These are phyloP conservation scores for Anthopleura xanthogrammica DNA, from an alignment of 92 coral and sea anemone genomes.

Conservation along the genomic window DNA sequence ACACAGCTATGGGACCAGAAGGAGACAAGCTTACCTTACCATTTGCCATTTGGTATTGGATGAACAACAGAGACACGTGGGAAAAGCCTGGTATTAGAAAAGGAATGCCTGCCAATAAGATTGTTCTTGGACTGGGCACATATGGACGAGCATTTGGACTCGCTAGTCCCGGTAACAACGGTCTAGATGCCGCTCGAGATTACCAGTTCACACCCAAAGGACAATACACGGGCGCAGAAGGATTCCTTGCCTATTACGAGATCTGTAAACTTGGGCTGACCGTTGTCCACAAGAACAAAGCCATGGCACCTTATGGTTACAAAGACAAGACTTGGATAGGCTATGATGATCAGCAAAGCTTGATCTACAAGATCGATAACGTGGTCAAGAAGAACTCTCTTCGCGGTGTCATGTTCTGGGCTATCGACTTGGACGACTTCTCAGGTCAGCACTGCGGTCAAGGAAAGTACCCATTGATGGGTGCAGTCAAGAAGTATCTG, in stretches of 20 bases:
- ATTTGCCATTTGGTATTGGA: slow-evolving; percentile 91
- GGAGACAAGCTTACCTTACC: slow-evolving; percentile 78
- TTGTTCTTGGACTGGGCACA: slow-evolving; percentile 77
- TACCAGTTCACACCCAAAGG: slow-evolving; percentile 64
- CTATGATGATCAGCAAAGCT: slow-evolving; percentile 63
- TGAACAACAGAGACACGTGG: slow-evolving; percentile 76
- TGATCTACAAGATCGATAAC: slow-evolving; percentile 71
- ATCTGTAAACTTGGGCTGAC: slow-evolving; percentile 76
- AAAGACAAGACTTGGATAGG: slow-evolving; percentile 74
- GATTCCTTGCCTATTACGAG: slow-evolving; percentile 81
- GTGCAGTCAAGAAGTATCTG: slow-evolving; percentile 69
- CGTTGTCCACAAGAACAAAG: slow-evolving; percentile 67
- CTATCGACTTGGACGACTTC: slow-evolving; percentile 89
- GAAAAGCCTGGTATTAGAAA: slow-evolving; percentile 65
- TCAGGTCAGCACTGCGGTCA: slow-evolving; percentile 67
- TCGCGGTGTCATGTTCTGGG: slow-evolving; percentile 96
- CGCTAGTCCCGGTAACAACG: slow-evolving; percentile 44
- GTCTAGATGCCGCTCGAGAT: slow-evolving; percentile 53
- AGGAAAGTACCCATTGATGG: slow-evolving; percentile 84
- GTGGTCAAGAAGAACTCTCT: slow-evolving; percentile 77
- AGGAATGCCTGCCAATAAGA: slow-evolving; percentile 83
- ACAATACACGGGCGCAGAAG: slow-evolving; percentile 66
- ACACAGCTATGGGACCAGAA: slow-evolving; percentile 87
- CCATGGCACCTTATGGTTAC: slow-evolving; percentile 77
- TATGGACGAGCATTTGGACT: slow-evolving; percentile 76